Evolutionary conservation across 1,140 invertebrate genomes (phyloP), one percentile per base, ranked within the genome.

Genomic region (Drosophila murphyi): DNA sequence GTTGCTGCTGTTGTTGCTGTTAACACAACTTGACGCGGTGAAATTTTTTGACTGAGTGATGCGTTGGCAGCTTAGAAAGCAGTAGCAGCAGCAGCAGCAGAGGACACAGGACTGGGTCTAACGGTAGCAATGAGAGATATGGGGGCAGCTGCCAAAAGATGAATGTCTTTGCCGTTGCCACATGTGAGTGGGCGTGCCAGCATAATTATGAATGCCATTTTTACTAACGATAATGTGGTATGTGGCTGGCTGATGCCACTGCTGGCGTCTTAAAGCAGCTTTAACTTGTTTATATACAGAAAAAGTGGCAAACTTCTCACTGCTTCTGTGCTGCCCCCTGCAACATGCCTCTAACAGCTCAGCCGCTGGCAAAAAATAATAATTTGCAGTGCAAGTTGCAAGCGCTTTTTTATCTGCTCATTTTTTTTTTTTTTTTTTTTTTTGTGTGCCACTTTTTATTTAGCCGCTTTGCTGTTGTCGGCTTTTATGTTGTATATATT

Each of bases 31-130:
- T 88, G 82, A 87, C 82, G 82, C 76, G 64, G 50, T 61, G 76
- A 83, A 80, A 88, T 88, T 89, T 89, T 88, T 88, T 88, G 83
- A 88, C 80, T 89, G 83, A 88, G 80, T 80, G 83, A 80, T 83
- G 83, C 64, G 72, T 52, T 61, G 67, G 65, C 68, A 64, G 72
- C 67, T 63, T 63, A 68, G 61, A 64, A 48, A 35, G 64, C 64
- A 43, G 64, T 55, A 39, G 37, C 7, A 39, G 37, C 37, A 50
- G 47, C 20, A 43, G 55, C 55, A 63, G 41, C 55, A 55, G 31
- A 70, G 41, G 31, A 60, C 47, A 67, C 28, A 29, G 12, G 35
- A 35, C 10, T 12, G 5, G n/a, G 50, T 20, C 20, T 20, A 20
- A 12, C 12, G 12, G 12, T 12, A 12, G 12, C 12, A 12, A 12